Conservation (phyloP, 2,888 invertebrate species). For the Orgyia antiqua region DNA sequence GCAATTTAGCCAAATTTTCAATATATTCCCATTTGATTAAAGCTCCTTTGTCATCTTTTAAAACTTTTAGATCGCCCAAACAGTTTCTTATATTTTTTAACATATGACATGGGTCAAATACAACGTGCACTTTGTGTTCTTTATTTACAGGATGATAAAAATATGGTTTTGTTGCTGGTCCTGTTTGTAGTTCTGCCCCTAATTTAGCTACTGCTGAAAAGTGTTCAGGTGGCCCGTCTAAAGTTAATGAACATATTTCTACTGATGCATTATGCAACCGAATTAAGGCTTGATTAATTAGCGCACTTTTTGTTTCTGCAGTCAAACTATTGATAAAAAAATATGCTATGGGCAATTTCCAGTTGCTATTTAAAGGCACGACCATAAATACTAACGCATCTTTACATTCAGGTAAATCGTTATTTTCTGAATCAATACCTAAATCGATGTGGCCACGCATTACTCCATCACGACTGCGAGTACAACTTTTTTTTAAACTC, state of each 20-base stretch:
- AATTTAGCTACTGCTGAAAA: conserved; percentile 8
- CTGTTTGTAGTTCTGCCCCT: conserved; percentile 6
- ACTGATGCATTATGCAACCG: conserved; percentile 6
- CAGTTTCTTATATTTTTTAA: too few species aligned
- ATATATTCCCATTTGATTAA: too few species aligned
- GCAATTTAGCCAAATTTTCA: too few species aligned
- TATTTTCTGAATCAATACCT: conserved; percentile 7
- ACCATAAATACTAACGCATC: conserved; percentile 3
- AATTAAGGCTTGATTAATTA: conserved; percentile 6
- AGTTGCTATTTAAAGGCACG: neutral
- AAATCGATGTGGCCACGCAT: conserved; percentile 6
- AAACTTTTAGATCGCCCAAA: too few species aligned
- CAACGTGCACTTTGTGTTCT: too few species aligned
- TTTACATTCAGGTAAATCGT: conserved; percentile 1
- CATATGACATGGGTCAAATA: too few species aligned
- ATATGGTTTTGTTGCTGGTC: conserved; percentile 8
- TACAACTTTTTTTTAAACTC: conserved; percentile 8
- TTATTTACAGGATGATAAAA: conserved; percentile 3
- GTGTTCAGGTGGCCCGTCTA: conserved; percentile 9
- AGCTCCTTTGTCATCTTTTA: too few species aligned
- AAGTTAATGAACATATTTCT: conserved; percentile 7
- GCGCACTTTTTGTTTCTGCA: conserved; percentile 6
- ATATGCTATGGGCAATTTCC: conserved; percentile 1
- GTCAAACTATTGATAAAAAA: conserved; percentile 8
- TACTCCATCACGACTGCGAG: conserved; percentile 8